phyloP scores from a whole-genome alignment of 2,888 invertebrate species.

The Nudaria mundana region DNA sequence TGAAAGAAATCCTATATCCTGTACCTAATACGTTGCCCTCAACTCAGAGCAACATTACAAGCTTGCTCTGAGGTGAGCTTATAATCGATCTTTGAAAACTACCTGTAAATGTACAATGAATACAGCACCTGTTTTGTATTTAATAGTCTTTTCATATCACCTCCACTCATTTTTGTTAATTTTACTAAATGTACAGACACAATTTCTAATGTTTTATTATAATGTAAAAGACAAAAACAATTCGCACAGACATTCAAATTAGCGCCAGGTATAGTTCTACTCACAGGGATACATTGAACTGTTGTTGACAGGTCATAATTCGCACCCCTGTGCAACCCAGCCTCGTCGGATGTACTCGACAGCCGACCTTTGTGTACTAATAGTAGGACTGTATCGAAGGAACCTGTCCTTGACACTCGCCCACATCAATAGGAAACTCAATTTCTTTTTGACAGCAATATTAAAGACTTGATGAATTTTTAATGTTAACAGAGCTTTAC shows the following conservation, averaged over 20 bases:
- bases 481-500: no score
- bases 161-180: no score
- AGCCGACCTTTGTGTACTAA: slow-evolving; percentile 71
- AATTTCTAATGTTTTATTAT: background rate
- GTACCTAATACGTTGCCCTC: no score
- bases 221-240: slow-evolving; percentile 1
- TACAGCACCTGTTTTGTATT: no score
- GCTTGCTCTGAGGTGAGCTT: no score
- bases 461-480: slow-evolving; percentile 46
- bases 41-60: no score
- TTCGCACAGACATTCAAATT: slow-evolving; percentile 23
- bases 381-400: slow-evolving; percentile 55
- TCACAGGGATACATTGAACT: slow-evolving; percentile 36
- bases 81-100: no score
- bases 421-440: slow-evolving; percentile 55
- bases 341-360: slow-evolving; percentile 48
- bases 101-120: no score
- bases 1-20: no score
- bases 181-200: background rate
- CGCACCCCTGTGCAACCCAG: slow-evolving; percentile 48
- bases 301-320: slow-evolving; percentile 71
- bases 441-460: slow-evolving; percentile 67
- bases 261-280: slow-evolving; percentile 48
- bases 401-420: slow-evolving; percentile 54
- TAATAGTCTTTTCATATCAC: no score